Base-by-base conservation (phyloP, 2,113 vertebrate genomes). In the Microtus pennsylvanicus region DNA sequence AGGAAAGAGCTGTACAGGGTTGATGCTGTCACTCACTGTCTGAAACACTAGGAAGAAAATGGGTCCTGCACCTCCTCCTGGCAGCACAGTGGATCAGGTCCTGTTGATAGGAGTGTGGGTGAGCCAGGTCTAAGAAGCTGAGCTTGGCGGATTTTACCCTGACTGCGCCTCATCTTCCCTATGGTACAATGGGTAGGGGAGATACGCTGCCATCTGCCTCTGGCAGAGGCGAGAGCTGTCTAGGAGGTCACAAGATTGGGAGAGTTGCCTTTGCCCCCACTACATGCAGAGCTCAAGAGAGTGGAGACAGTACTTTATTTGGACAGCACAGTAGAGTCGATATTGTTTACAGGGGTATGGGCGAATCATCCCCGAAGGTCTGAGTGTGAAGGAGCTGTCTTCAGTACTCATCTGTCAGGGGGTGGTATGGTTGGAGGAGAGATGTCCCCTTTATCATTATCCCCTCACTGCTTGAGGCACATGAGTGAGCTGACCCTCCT, bases 281-380 rank as follows among this genome's bases (percentile, higher is more conserved):
- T 7, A 69, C 0, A 33, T n/a, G 17, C 17, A 21, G 16, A 10
- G 9, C 1, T 50, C 35, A 21, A 5, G 1, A 65, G 12, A n/a
- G 70, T 12, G 24, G 7, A n/a, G 7, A 7, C 16, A 3, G 35
- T 16, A n/a, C 16, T 2, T 35, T 35, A 14, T 7, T 16, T 70
- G 16, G 16, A 16, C 6, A n/a, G 69, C 33, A 8, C 70, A 72
- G 35, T 7, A n/a, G 7, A 72, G 35, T 7, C 7, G 13, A n/a
- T 16, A 17, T 3, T 72, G 35, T 72, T n/a, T 5, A 8, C 7
- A 45, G 45, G 45, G 45, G 45, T 45, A 45, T 45, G 45, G 45
- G 45, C 5, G 45, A 45, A 45, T 45, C 45, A 45, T 45, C 45
- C 45, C 4, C 45, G 45, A 5, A 45, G 45, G 45, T 45, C 45